Percentiles rank a stretch among this genome's conserved stretches.
Conservation (phyloP, 37 sponge, comb jelly and placozoan species). For the Oopsacas minuta region DNA sequence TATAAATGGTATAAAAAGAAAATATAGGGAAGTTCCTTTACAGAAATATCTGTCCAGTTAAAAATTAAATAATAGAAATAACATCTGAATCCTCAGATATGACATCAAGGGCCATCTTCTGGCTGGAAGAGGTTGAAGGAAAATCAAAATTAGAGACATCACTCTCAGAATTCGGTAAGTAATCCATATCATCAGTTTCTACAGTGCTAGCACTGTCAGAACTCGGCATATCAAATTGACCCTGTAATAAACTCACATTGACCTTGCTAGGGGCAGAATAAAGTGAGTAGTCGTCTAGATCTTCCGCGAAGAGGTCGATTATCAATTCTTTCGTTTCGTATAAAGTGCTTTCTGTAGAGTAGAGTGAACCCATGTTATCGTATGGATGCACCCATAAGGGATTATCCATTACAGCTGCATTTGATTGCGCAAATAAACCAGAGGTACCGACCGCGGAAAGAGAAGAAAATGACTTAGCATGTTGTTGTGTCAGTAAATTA, state of each 20-base stretch:
- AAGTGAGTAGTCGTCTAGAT: neutral
- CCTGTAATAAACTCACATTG: neutral
- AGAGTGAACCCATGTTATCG: neutral
- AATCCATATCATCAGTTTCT: neutral
- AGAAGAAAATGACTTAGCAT: neutral
- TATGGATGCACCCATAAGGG: neutral
- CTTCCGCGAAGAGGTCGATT: neutral
- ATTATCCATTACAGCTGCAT: conserved; percentile 3
- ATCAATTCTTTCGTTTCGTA: neutral
- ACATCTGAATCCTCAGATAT: neutral
- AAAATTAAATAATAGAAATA: neutral
- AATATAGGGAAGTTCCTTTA: neutral
- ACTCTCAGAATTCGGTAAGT: neutral
- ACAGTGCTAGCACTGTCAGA: neutral
- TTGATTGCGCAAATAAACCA: neutral
- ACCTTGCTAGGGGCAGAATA: neutral
- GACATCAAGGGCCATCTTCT: neutral
- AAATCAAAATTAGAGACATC: neutral
- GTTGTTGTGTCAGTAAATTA: neutral
- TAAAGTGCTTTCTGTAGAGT: neutral
- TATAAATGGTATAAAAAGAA: neutral
- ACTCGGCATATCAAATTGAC: neutral
- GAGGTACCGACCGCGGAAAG: neutral
- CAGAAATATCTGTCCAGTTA: neutral
- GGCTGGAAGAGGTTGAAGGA: neutral